Conservation (phyloP, 2,797 vertebrate species). For the Cryptoblepharus egeriae region DNA sequence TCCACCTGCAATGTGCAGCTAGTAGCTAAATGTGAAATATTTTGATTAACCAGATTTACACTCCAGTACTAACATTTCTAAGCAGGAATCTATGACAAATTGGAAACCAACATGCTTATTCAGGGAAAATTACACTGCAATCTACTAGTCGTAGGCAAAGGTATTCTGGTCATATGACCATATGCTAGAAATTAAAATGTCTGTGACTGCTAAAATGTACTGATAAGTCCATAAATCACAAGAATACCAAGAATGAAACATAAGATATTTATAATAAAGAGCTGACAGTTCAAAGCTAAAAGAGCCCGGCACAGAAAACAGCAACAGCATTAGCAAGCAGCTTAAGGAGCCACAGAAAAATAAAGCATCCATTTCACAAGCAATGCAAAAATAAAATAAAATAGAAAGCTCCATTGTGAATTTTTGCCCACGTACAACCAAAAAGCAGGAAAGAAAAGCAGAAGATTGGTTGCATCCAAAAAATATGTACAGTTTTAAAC, state of each 20-base stretch:
- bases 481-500: slow-evolving; percentile 43
- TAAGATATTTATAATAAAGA: slow-evolving; percentile 3
- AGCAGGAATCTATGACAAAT: background rate
- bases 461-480: slow-evolving; percentile 43
- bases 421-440: slow-evolving; percentile 34
- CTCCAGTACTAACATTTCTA: background rate
- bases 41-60: background rate
- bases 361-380: slow-evolving; percentile 57
- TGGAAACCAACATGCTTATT: background rate
- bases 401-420: slow-evolving; percentile 33
- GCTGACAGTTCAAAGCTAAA: background rate
- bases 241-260: background rate
- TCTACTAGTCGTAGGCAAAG: slow-evolving; percentile 15
- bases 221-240: background rate
- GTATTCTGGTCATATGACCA: background rate
- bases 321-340: background rate
- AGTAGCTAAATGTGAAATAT: background rate
- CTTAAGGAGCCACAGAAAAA: slow-evolving; percentile 41
- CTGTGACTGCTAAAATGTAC: background rate
- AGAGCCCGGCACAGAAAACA: background rate
- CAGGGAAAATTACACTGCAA: background rate
- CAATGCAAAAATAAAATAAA: slow-evolving; percentile 50
- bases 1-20: background rate
- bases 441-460: slow-evolving; percentile 57
- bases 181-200: slow-evolving; percentile 12